Evolutionary conservation across 2,888 invertebrate species (phyloP).

Genomic region (Zonitis immaculata): DNA sequence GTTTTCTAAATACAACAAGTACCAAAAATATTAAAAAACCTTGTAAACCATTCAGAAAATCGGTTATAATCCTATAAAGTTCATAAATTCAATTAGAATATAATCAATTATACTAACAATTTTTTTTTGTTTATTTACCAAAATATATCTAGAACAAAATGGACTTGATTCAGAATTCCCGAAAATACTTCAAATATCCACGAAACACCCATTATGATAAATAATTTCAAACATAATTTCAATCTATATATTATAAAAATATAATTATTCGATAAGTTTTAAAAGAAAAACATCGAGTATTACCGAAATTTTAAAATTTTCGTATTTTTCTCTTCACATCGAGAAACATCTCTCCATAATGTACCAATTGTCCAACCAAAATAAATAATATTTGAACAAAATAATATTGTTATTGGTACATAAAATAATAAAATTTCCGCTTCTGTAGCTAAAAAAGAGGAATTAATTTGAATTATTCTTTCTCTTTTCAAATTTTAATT

Average conservation of each 20-base stretch:
- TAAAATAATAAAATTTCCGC: conserved; percentile 65
- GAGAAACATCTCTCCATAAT: conserved; percentile 55
- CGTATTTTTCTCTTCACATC: conserved; percentile 52
- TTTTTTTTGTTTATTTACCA: no score
- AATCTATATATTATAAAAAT: conserved; percentile 51
- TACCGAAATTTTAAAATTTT: conserved; percentile 58
- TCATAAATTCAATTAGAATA: no score
- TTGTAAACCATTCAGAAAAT: conserved; percentile 58
- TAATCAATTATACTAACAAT: no score
- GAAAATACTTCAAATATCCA: conserved; percentile 67
- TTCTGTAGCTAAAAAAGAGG: conserved; percentile 49
- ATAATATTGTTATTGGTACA: conserved; percentile 59
- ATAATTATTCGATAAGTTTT: no score
- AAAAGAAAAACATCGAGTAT: no score
- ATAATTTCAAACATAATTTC: conserved; percentile 59
- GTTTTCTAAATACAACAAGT: conserved; percentile 55
- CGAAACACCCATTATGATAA: conserved; percentile 65
- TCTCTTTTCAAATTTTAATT: conserved; percentile 26
- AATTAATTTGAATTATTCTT: not conserved
- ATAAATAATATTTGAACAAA: conserved; percentile 55
- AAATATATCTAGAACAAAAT: conserved; percentile 23
- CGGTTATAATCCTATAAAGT: conserved; percentile 55
- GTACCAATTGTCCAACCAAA: conserved; percentile 56
- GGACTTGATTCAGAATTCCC: conserved; percentile 30
- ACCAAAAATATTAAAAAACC: conserved; percentile 59